A percentile compares a stretch with the other conserved stretches of the same genome.
Evolutionary conservation across 1,140 invertebrate genomes (phyloP).

Genomic region (Drosophila teissieri): DNA sequence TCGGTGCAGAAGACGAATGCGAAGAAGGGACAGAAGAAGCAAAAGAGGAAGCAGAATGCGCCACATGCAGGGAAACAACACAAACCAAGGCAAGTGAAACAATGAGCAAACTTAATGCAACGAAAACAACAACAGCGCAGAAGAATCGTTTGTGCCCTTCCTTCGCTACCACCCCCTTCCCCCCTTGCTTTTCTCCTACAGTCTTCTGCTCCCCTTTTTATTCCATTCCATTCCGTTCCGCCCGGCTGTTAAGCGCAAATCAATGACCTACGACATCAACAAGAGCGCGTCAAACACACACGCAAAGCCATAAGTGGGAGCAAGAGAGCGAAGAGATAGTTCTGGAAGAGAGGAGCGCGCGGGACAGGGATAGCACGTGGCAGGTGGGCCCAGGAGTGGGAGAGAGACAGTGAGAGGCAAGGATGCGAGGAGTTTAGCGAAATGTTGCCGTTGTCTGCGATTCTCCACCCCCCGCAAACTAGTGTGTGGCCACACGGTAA

Average conservation of each 20-base stretch:
- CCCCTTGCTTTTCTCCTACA: not conserved
- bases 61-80: constrained; percentile 74
- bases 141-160: constrained; percentile 34
- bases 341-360: constrained; percentile 14
- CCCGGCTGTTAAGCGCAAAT: constrained; percentile 75
- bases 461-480: constrained; percentile 10
- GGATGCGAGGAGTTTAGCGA: constrained; percentile 14
- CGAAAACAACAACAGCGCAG: constrained; percentile 32
- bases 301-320: constrained; percentile 27
- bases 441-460: constrained; percentile 9
- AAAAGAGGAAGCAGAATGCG: constrained; percentile 52
- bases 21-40: constrained; percentile 19
- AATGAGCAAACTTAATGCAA: constrained; percentile 51
- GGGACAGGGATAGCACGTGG: constrained; percentile 19
- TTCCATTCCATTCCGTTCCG: constrained; percentile 39
- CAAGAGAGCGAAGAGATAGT: constrained; percentile 34
- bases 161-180: not conserved
- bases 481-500: constrained; percentile 5
- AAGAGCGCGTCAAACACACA: constrained; percentile 49
- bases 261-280: constrained; percentile 82
- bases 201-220: constrained; percentile 16
- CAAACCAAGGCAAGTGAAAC: constrained; percentile 48
- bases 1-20: constrained; percentile 8
- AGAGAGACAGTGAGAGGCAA: not conserved
- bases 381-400: not conserved